Evolutionary conservation across 2,113 vertebrate species (phyloP), one percentile per base, ranked within the genome.

Genomic region (Triplophysa rosa): DNA sequence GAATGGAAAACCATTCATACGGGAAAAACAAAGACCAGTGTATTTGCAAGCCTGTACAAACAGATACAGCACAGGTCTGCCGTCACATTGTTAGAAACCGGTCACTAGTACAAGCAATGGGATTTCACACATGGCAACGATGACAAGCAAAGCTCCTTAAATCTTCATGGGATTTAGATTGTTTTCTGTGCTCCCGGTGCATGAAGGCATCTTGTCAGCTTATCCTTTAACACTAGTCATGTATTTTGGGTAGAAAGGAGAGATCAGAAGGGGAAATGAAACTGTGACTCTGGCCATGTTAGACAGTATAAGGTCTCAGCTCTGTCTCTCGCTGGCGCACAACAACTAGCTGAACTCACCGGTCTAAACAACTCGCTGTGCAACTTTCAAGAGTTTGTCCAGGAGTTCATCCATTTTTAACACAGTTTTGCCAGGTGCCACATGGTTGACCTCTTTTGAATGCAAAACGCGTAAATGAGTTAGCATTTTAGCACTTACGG

Each of bases 71-170:
- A 58, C n/a, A 58, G 8, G 19, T 21, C 54, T 61, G 33, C 21
- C 8, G 1, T 73, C 70, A 42, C 33, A 58, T 71, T 73, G 54
- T 72, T 59, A 42, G 13, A 40, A 72, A 61, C 49, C 13, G 37
- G 68, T 49, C 66, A 77, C 47, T 45, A 67, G 52, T 58, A 76
- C 54, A 29, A 67, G 40, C 56, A 61, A 66, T 56, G 12, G 61
- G 75, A 64, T 79, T 76, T 71, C 45, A 65, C 37, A 69, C 62
- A 65, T 70, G 66, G 42, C 67, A 67, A 62, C 66, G 69, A 70
- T 76, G 45, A 82, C 69, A 71, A 76, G 58, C 59, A 75, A 82
- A 84, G 70, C 76, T 54, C 67, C 59, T 33, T 79, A 77, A 76
- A 79, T 67, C 69, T 81, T 78, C 67, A 72, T 45, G 37, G 67